Evolutionary conservation across 2,113 vertebrate species (phyloP).

Genomic region (Pavo muticus): DNA sequence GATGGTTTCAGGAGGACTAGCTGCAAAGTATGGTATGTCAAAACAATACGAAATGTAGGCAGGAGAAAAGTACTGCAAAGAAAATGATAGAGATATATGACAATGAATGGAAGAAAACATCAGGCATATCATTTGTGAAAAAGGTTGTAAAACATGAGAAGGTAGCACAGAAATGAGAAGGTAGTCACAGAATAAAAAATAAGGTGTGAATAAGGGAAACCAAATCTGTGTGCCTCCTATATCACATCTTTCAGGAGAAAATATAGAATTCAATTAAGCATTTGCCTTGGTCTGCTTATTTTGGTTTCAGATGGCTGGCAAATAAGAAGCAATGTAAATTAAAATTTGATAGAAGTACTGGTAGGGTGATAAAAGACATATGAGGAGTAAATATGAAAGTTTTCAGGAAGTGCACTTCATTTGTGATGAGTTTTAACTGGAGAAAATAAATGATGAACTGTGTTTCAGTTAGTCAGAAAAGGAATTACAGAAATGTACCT

Average conservation of each 20-base stretch:
- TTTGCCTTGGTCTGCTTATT: background rate
- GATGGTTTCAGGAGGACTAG: background rate
- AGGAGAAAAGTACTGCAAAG: background rate
- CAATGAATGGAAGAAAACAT: background rate
- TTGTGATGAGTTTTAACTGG: background rate
- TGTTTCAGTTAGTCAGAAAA: background rate
- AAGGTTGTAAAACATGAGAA: background rate
- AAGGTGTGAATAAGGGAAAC: background rate
- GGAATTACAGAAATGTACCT: background rate
- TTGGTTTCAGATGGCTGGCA: background rate
- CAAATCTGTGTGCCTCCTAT: background rate
- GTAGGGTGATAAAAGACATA: background rate
- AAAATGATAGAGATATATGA: background rate
- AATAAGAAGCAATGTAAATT: background rate
- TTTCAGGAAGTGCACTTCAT: background rate
- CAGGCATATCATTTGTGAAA: background rate
- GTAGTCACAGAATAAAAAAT: background rate
- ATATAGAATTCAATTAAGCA: background rate
- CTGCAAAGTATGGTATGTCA: background rate
- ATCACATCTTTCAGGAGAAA: background rate
- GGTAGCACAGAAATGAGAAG: background rate
- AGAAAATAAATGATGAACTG: background rate
- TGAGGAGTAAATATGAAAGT: background rate
- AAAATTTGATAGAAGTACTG: background rate
- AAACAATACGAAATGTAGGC: background rate